phyloP scores from a whole-genome alignment of 35 echinoderm and acorn worm genomes.

The Nesometra sesokonis region DNA sequence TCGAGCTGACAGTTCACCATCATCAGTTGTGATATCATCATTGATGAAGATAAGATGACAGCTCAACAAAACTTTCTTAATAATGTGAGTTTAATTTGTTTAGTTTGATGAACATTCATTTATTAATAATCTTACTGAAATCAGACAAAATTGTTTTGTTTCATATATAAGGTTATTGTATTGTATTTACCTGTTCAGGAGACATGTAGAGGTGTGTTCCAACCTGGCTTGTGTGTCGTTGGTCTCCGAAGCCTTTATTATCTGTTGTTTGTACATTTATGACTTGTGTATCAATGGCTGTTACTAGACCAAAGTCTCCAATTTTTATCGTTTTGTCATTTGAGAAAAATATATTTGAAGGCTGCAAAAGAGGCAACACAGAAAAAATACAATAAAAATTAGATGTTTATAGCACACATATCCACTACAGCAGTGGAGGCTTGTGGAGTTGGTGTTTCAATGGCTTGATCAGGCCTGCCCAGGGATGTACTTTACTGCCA shows the following conservation, averaged over 20 bases:
- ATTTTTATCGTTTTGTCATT: slow-evolving; percentile 58
- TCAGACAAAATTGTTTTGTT: not conserved
- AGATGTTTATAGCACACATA: too few species aligned
- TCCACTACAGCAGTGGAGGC: too few species aligned
- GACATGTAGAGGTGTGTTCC: slow-evolving; percentile 92
- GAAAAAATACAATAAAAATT: not conserved
- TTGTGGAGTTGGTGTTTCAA: too few species aligned
- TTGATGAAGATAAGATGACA: too few species aligned
- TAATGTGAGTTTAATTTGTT: too few species aligned
- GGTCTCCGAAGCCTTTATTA: not conserved
- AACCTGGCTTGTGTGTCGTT: slow-evolving; percentile 49
- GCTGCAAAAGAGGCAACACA: slow-evolving; percentile 48
- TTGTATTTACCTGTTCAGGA: slow-evolving; percentile 51
- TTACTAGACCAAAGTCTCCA: slow-evolving; percentile 81
- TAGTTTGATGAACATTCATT: not conserved
- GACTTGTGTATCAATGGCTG: slow-evolving; percentile 62
- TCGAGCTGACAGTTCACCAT: too few species aligned
- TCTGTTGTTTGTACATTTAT: not conserved
- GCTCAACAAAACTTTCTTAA: too few species aligned
- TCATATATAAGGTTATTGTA: not conserved
- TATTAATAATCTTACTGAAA: not conserved
- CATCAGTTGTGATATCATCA: too few species aligned
- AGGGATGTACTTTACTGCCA: too few species aligned
- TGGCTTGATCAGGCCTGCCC: too few species aligned
- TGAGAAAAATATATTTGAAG: slow-evolving; percentile 88